Evolutionary conservation across 2,797 vertebrate genomes (phyloP), one percentile per base, ranked within the genome.

Genomic region (Neosilurus hyrtlii): DNA sequence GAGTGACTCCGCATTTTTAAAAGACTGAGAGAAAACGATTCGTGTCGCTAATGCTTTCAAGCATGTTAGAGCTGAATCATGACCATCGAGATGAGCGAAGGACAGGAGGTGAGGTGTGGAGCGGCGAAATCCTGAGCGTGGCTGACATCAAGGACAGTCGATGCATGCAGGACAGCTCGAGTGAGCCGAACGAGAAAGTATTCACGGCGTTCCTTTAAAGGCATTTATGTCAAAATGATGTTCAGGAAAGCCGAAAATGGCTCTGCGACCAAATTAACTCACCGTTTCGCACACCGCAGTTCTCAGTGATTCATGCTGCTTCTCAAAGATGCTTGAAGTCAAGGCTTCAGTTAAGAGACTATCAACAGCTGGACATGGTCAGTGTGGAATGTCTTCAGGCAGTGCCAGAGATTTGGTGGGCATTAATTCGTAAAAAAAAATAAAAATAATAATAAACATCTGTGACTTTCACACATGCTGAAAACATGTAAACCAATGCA

Each of bases 341-440:
- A 30, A 4, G 43, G 59, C 20, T 54, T 73, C 8, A 26, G 22
- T 54, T 43, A 43, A 22, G 9, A 65, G 22, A 18, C 30, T 12
- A 9, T 20, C 16, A 18, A 11, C 75, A 79, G 43, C 56, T 71
- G 70, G 51, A 80, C 61, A 49, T 71, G 30, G 65, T 71, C 79
- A 70, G 20, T 54, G 22, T 26, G 35, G 35, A 61, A 61, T 56
- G 20, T 43, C 51, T 70, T 63, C 73, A 71, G 73, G 24, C 26
- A 43, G 49, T 15, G 24, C 22, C 8, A 4, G 65, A 43, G 79
- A 15, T 75, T 68, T 35, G 30, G 62, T 51, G 71, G 70, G 78
- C 68, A 54, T 35, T 43, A 18, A 63, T 49, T 49, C 72, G 24
- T 68, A 54, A n/a, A 49, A 62, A 73, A 74, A 61, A 52, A 5